Evolutionary conservation across 2,113 vertebrate species (phyloP), one percentile per base, ranked within the genome.

Genomic region (Acanthisitta chloris): DNA sequence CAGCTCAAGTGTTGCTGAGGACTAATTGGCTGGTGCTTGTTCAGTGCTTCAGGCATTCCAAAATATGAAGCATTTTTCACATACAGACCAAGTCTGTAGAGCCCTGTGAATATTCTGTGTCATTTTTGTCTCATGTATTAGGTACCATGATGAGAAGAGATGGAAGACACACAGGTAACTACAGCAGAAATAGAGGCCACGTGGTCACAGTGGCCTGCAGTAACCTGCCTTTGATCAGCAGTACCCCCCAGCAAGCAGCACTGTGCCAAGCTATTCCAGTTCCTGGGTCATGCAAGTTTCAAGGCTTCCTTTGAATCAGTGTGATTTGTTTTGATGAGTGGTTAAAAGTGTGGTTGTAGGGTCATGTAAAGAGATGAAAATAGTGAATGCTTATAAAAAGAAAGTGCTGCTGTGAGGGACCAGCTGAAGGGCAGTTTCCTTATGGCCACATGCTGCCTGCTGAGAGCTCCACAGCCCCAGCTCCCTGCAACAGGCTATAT

Each of bases 391-490:
- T 51, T 43, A 46, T 9, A 33, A n/a, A 59, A 83, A 67, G 29
- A 4, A 65, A 29, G 24, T 55, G 40, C 23, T 3, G 3, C 61
- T 64, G 29, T 31, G 25, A 55, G 18, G 17, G 21, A 4, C 7
- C 36, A 66, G 29, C 21, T 66, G 67, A 74, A 83, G 42, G 28
- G 16, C 31, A n/a, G n/a, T 64, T 80, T 69, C 15, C 6, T n/a
- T n/a, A 15, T 15, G 36, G 23, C 21, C 28, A 9, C 0, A 0
- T 40, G 73, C 12, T 52, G 62, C 31, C 51, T 40, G 55, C 65
- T 55, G 12, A 51, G 46, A 90, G 23, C 26, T 67, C 38, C 24
- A 26, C 31, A 57, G 49, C 46, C 38, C 61, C 45, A 34, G 11
- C 19, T 76, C 33, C 31, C 43, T 78, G 65, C 12, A 43, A 11